phyloP scores from a whole-genome alignment of 2,113 vertebrate species.

The Petroica traversi region DNA sequence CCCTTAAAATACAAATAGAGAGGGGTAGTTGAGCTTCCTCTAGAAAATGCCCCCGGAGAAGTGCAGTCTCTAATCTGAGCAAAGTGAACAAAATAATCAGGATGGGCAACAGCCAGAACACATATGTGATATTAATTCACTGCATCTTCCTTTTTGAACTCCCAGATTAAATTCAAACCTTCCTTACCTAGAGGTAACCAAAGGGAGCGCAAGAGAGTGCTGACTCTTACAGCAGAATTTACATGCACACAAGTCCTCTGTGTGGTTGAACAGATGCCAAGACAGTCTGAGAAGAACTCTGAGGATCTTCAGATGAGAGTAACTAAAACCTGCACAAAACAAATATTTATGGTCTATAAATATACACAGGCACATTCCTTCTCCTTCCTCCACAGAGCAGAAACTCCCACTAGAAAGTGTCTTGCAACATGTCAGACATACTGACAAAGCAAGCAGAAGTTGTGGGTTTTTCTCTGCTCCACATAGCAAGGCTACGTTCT shows the following conservation, averaged over 20 bases:
- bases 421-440: slow-evolving; percentile 17
- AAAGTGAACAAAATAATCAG: neutral
- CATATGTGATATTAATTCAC: neutral
- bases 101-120: neutral
- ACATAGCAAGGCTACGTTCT: slow-evolving; percentile 9
- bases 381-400: neutral
- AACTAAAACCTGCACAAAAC: slow-evolving; percentile 11
- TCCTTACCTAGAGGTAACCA: neutral
- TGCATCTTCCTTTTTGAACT: neutral
- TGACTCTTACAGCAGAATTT: neutral
- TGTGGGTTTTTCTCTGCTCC: neutral
- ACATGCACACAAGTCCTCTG: neutral
- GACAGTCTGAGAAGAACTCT: neutral
- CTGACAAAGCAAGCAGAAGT: slow-evolving; percentile 12
- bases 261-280: neutral
- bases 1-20: neutral
- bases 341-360: slow-evolving; percentile 47
- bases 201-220: neutral
- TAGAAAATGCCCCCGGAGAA: neutral
- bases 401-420: slow-evolving; percentile 17
- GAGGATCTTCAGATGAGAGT: neutral
- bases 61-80: neutral
- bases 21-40: neutral
- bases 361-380: neutral
- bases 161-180: neutral